phyloP scores from a whole-genome alignment of 2,797 vertebrate species.

The Enteromius paludinosus region DNA sequence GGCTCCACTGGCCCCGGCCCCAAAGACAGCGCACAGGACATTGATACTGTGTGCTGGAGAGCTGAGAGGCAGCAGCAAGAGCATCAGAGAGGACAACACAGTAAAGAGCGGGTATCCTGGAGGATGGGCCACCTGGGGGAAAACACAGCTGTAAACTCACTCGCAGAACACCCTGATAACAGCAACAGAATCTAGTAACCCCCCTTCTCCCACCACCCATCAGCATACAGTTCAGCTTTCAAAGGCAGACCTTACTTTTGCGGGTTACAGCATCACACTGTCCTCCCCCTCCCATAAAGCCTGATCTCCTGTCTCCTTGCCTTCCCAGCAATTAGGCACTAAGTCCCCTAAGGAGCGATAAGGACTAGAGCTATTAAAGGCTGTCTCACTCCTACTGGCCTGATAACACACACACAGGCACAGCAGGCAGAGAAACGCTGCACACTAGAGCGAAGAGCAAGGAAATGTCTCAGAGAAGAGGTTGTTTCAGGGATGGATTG shows the following conservation, averaged over 20 bases:
- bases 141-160: conserved; percentile 41
- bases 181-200: conserved; percentile 35
- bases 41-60: conserved; percentile 89
- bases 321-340: conserved; percentile 84
- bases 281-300: conserved; percentile 73
- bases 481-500: conserved; percentile 39
- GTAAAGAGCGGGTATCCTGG: conserved; percentile 97
- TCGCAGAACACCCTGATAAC: conserved; percentile 31
- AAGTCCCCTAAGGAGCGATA: conserved; percentile 84
- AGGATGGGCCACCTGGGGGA: conserved; percentile 91
- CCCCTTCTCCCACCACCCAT: conserved; percentile 9
- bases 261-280: conserved; percentile 66
- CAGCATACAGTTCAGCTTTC: conserved; percentile 73
- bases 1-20: conserved; percentile 85
- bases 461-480: conserved; percentile 68
- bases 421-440: conserved; percentile 69
- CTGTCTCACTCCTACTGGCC: conserved; percentile 77
- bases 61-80: conserved; percentile 78
- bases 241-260: conserved; percentile 74
- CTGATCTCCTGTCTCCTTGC: conserved; percentile 64
- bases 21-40: conserved; percentile 86
- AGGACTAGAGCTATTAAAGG: conserved; percentile 83
- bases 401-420: conserved; percentile 74
- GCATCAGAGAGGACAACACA: conserved; percentile 82
- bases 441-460: conserved; percentile 65